Conservation (phyloP, 2,888 invertebrate species). For the Tetranychus piercei region DNA sequence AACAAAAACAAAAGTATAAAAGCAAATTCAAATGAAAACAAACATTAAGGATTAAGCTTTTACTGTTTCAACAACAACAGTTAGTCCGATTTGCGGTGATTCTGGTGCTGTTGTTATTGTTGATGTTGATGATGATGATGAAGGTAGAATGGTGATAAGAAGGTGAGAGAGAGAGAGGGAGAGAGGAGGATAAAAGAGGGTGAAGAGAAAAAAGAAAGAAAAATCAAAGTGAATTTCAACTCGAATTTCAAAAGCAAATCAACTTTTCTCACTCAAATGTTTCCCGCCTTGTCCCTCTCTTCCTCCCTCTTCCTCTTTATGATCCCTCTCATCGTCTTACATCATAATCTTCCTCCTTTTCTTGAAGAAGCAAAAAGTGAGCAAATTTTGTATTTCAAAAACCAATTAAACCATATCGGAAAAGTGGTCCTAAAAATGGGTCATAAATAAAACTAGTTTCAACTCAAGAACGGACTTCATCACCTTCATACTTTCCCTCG, state of each 20-base stretch:
- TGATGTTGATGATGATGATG: not conserved
- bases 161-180: not conserved
- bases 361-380: not conserved
- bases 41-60: no score
- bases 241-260: not conserved
- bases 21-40: no score
- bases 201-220: not conserved
- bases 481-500: not conserved
- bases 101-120: no score
- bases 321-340: not conserved
- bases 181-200: not conserved
- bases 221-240: not conserved
- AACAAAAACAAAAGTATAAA: no score
- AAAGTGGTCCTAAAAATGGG: not conserved
- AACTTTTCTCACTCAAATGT: not conserved
- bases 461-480: not conserved
- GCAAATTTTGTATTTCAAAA: not conserved
- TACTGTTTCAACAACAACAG: no score
- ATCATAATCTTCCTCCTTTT: not conserved
- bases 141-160: not conserved
- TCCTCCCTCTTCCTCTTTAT: not conserved
- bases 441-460: not conserved
- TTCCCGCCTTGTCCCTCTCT: not conserved
- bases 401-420: not conserved
- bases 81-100: no score